Evolutionary conservation across 30 jellyfish, hydroid and myxozoan species (phyloP).

Genomic region (Aurelia sp.): DNA sequence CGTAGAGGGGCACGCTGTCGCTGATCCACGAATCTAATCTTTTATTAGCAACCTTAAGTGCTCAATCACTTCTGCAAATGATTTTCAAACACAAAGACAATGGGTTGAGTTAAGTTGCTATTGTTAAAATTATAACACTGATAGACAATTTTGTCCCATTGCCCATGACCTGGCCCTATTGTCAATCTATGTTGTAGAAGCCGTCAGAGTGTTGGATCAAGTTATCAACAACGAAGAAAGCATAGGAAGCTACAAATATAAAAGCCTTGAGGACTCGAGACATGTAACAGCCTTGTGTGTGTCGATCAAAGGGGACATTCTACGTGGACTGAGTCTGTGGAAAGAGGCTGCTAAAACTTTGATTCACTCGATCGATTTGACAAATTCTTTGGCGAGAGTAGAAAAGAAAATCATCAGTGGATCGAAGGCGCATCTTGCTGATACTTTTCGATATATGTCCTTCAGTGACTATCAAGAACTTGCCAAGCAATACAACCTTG

Average conservation of each 20-base stretch:
- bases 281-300: slow-evolving; percentile 41
- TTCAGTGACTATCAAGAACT: slow-evolving; percentile 30
- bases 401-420: slow-evolving; percentile 46
- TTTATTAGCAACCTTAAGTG: too few species aligned
- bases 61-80: too few species aligned
- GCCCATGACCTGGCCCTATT: too few species aligned
- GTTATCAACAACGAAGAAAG: slow-evolving; percentile 16
- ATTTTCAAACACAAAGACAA: too few species aligned
- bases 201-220: slow-evolving; percentile 30
- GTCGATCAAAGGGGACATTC: slow-evolving; percentile 57
- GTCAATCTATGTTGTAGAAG: background rate
- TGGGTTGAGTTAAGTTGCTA: too few species aligned
- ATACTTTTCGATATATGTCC: slow-evolving; percentile 68
- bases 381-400: slow-evolving; percentile 22
- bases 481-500: slow-evolving; percentile 19
- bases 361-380: slow-evolving; percentile 33
- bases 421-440: slow-evolving; percentile 64
- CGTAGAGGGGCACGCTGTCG: too few species aligned
- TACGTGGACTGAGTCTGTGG: slow-evolving; percentile 66
- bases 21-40: too few species aligned
- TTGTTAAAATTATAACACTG: too few species aligned
- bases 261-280: slow-evolving; percentile 1
- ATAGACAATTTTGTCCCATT: too few species aligned
- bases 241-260: slow-evolving; percentile 41
- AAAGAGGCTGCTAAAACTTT: slow-evolving; percentile 50